Evolutionary conservation across 92 coral and sea anemone genomes (phyloP), one percentile per base, ranked within the genome.

Genomic region (Epizoanthus scotinus): DNA sequence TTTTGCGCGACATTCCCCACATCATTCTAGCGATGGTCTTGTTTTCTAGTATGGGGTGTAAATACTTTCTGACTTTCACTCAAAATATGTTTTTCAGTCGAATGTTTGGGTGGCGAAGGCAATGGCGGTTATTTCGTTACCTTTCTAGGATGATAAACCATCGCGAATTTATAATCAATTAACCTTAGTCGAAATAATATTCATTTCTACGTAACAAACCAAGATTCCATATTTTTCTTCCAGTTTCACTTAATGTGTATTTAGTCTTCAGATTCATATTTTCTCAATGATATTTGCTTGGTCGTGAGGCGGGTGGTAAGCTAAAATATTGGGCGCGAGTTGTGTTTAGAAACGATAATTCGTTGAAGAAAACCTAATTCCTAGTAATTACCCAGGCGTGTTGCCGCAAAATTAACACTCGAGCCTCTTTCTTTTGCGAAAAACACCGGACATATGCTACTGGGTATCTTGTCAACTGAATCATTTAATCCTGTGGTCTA

Each of bases 381-480:
- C 61, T 60, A 22, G 38, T 75, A 75, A 75, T 75, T 75, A 75
- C 81, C 81, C 44, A 75, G 26, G 81, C 68, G 81, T 75, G 81
- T 59, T 75, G 81, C 56, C 67, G 57, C 63, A 75, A 75, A 59
- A 58, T 75, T 75, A 75, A 75, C 61, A 75, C 67, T 34, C 42
- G 29, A n/a, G 53, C 38, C 61, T 59, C 81, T 75, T 59, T 59
- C 67, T 75, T 25, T n/a, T 2, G 52, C 68, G 67, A 57, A 75
- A 75, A 75, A 75, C 68, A 75, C 81, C 81, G 81, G 68, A 75
- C 81, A 74, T 74, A 29, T 59, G 36, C 80, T 58, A 40, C 81
- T 40, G 67, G 38, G 81, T 10, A 75, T 75, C 42, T 75, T 57
- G 67, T 75, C 55, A 59, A 75, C 79, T 22, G 54, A 18, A 68